These are phyloP conservation scores for Tympanoctomys barrerae DNA, from an alignment of 2,797 vertebrate species.

Conservation along the genomic window DNA sequence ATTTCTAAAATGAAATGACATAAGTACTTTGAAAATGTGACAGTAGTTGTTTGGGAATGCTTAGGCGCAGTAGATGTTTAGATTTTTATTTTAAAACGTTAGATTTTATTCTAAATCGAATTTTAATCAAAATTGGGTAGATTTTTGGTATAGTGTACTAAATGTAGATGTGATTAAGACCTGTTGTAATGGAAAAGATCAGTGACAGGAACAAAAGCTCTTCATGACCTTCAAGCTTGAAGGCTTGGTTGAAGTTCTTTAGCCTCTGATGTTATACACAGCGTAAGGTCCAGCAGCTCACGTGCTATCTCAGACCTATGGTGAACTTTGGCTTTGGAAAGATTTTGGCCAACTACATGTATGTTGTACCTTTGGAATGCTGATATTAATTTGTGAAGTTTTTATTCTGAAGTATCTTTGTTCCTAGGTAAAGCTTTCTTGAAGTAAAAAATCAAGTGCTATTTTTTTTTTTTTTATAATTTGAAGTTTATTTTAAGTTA, in stretches of 20 bases:
- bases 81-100: not conserved
- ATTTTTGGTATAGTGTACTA: constrained; percentile 61
- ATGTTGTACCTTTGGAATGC: constrained; percentile 70
- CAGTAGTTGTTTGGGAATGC: constrained; percentile 65
- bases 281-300: constrained; percentile 20
- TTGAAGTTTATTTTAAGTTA: constrained; percentile 62
- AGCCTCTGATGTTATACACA: not conserved
- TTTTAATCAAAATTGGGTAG: constrained; percentile 56
- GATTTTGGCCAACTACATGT: constrained; percentile 65
- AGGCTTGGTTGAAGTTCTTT: constrained; percentile 71
- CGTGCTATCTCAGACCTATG: constrained; percentile 56
- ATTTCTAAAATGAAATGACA: constrained; percentile 33
- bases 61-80: constrained; percentile 36
- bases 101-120: not conserved
- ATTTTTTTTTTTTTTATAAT: not conserved
- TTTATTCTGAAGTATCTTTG: constrained; percentile 44
- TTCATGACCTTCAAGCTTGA: constrained; percentile 85
- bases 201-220: constrained; percentile 66
- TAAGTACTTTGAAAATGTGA: constrained; percentile 35
- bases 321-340: constrained; percentile 77
- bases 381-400: constrained; percentile 56
- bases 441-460: constrained; percentile 40
- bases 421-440: constrained; percentile 43
- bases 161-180: constrained; percentile 58
- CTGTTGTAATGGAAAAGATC: constrained; percentile 44